Percentiles rank a stretch among this genome's conserved stretches.
Evolutionary conservation across 2,797 vertebrate species (phyloP).

Genomic region (Geotrypetes seraphini): DNA sequence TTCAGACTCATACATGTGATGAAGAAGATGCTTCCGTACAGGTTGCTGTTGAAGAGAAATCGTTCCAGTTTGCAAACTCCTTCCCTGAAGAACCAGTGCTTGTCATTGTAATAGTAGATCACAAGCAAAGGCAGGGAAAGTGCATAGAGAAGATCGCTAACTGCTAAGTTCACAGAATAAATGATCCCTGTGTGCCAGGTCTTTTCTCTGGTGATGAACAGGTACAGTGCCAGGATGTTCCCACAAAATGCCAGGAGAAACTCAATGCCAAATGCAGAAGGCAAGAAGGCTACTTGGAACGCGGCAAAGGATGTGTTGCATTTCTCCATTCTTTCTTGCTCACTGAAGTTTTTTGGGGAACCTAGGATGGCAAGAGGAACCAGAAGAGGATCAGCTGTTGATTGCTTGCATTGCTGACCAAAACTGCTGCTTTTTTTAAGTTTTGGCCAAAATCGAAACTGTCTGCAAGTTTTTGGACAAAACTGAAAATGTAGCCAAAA

Average conservation of each 20-base stretch:
- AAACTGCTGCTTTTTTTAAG: too few relatives aligned
- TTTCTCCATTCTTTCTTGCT: too few relatives aligned
- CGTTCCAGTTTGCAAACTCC: slow-evolving; percentile 55
- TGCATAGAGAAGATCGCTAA: slow-evolving; percentile 67
- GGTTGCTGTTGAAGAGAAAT: slow-evolving; percentile 70
- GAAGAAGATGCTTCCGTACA: slow-evolving; percentile 64
- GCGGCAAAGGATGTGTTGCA: not conserved
- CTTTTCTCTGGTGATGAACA: slow-evolving; percentile 34
- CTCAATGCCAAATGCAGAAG: slow-evolving; percentile 43
- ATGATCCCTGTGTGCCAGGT: slow-evolving; percentile 63
- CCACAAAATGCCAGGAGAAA: slow-evolving; percentile 50
- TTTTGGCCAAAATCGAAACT: too few relatives aligned
- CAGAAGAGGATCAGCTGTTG: too few relatives aligned
- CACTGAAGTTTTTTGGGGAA: too few relatives aligned
- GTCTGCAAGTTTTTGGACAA: too few relatives aligned
- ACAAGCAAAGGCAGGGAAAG: slow-evolving; percentile 58
- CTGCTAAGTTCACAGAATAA: slow-evolving; percentile 62
- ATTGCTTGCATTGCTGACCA: too few relatives aligned
- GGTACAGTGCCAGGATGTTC: slow-evolving; percentile 59
- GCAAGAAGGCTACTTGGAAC: slow-evolving; percentile 48
- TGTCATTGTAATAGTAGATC: slow-evolving; percentile 39
- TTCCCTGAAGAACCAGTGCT: slow-evolving; percentile 52
- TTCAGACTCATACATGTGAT: slow-evolving; percentile 71
- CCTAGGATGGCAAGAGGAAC: too few relatives aligned
- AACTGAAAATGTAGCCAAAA: too few relatives aligned